These are phyloP conservation scores for Lepas anatifera DNA, from an alignment of 2,888 invertebrate species.

Conservation along the genomic window DNA sequence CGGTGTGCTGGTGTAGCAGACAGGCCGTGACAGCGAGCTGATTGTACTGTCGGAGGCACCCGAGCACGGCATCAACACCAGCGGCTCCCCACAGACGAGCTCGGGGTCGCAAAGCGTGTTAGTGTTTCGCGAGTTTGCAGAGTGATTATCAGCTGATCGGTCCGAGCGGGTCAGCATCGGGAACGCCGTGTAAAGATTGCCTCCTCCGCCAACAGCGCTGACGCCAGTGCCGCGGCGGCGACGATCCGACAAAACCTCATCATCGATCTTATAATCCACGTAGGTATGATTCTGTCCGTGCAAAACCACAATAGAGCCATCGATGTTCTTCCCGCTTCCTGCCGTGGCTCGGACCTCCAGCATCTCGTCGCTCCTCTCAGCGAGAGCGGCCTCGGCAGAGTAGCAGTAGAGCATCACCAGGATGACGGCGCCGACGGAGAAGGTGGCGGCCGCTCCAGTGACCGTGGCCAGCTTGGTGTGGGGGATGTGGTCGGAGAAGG, in stretches of 20 bases:
- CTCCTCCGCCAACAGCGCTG: no score
- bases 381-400: background rate
- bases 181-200: slow-evolving; percentile 20
- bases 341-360: slow-evolving; percentile 12
- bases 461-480: slow-evolving; percentile 8
- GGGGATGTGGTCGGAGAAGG: background rate
- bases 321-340: slow-evolving; percentile 12
- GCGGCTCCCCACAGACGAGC: slow-evolving; percentile 16
- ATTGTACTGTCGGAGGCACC: slow-evolving; percentile 19
- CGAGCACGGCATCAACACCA: slow-evolving; percentile 17
- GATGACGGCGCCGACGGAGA: slow-evolving; percentile 6
- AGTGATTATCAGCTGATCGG: slow-evolving; percentile 21
- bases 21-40: slow-evolving; percentile 22
- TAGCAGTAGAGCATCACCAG: slow-evolving; percentile 6
- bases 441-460: background rate
- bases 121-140: slow-evolving; percentile 23
- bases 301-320: background rate
- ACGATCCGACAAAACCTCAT: slow-evolving; percentile 12
- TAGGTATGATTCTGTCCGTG: no score
- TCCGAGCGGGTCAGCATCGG: slow-evolving; percentile 20
- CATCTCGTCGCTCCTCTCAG: no score
- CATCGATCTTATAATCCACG: slow-evolving; percentile 7
- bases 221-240: slow-evolving; percentile 15
- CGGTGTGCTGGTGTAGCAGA: slow-evolving; percentile 14
- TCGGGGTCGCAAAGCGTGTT: slow-evolving; percentile 20